These are phyloP conservation scores for roundworm (Caenorhabditis elegans) DNA, from an alignment of 1,140 invertebrate species.

Conservation along the genomic window DNA sequence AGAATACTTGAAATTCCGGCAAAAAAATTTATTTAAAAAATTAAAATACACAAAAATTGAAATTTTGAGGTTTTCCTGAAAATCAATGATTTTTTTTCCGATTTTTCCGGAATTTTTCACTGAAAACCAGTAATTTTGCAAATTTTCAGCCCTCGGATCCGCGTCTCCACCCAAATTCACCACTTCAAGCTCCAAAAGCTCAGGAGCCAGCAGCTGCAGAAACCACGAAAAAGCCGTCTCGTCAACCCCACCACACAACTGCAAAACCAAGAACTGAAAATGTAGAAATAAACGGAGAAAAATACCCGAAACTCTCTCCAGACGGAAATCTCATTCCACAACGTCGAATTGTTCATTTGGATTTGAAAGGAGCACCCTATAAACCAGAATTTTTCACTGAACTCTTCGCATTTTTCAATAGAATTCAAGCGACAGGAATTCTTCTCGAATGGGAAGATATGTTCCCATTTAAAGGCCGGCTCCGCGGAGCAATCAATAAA, in stretches of 20 bases:
- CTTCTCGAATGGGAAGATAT: constrained; percentile 95
- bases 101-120: too few relatives aligned
- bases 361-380: constrained; percentile 83
- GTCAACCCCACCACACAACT: not conserved
- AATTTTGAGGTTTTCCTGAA: too few relatives aligned
- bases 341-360: constrained; percentile 77
- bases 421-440: constrained; percentile 82
- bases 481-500: constrained; percentile 74
- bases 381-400: constrained; percentile 74
- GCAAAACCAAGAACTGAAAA: not conserved
- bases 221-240: too few relatives aligned
- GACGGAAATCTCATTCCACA: constrained; percentile 64
- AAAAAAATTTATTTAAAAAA: too few relatives aligned
- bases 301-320: constrained; percentile 55
- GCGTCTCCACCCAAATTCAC: too few relatives aligned
- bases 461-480: constrained; percentile 81
- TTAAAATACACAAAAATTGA: too few relatives aligned
- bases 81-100: too few relatives aligned
- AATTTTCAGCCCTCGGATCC: too few relatives aligned
- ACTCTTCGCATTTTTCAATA: constrained; percentile 76
- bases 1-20: too few relatives aligned
- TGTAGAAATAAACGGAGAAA: constrained; percentile 31
- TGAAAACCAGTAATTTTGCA: too few relatives aligned
- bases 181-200: too few relatives aligned
- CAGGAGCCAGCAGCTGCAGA: too few relatives aligned